Evolutionary conservation across 2,797 vertebrate genomes (phyloP).

Genomic region (Syngnathus rostellatus): DNA sequence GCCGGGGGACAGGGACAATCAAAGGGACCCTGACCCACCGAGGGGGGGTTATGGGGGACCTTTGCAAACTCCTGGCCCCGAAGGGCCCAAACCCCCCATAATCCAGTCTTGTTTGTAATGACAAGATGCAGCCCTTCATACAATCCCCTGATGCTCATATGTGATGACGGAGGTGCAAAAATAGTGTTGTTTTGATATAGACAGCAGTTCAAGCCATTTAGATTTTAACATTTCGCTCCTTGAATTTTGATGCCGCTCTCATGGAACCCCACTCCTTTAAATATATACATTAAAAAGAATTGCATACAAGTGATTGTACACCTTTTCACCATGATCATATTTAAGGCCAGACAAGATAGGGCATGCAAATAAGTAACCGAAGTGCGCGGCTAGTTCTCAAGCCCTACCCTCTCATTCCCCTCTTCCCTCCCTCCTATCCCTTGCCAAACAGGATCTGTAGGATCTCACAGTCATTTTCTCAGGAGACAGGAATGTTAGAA

Average conservation of each 20-base stretch:
- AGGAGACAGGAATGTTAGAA: conserved; percentile 71
- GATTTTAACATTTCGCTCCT: neutral
- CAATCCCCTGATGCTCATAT: conserved; percentile 4
- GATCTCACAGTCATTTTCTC: conserved; percentile 72
- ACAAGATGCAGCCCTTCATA: conserved; percentile 24
- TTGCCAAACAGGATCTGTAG: conserved; percentile 76
- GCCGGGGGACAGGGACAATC: too few relatives aligned
- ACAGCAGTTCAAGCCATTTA: neutral
- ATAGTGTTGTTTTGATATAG: conserved; percentile 7
- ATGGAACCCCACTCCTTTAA: neutral
- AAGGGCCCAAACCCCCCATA: too few relatives aligned
- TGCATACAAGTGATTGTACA: too few relatives aligned
- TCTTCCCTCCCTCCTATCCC: conserved; percentile 61
- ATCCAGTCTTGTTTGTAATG: conserved; percentile 1
- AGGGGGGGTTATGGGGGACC: too few relatives aligned
- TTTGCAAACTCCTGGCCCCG: too few relatives aligned
- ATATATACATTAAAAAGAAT: too few relatives aligned
- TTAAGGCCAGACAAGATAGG: conserved; percentile 58
- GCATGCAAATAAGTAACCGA: conserved; percentile 69
- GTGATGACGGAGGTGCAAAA: neutral
- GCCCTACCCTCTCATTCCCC: conserved; percentile 54
- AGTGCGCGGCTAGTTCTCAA: conserved; percentile 57
- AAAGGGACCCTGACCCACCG: too few relatives aligned
- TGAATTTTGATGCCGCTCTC: neutral
- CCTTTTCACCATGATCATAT: conserved; percentile 20